Conservation (phyloP, 2,113 vertebrate genomes). For the rabbit (Oryctolagus cuniculus) region DNA sequence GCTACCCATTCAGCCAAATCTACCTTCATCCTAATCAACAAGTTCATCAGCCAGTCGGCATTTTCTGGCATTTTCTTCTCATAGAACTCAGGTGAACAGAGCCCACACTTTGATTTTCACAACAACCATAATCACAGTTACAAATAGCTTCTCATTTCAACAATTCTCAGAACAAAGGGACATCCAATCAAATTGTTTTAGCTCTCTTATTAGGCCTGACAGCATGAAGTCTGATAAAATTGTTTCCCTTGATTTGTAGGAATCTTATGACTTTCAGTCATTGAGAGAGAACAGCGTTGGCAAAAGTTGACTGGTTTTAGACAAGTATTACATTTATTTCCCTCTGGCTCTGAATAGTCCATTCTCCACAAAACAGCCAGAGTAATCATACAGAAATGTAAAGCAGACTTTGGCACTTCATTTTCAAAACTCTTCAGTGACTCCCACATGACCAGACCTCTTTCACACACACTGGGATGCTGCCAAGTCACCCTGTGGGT, state of each 20-base stretch:
- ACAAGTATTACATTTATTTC: not conserved
- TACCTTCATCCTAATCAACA: not conserved
- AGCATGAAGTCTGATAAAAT: constrained; percentile 11
- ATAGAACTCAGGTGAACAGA: not conserved
- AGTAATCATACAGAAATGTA: constrained; percentile 45
- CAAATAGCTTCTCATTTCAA: constrained; percentile 39
- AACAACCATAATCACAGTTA: not conserved
- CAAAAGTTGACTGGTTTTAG: not conserved
- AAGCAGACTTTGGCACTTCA: not conserved
- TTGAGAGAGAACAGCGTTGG: not conserved
- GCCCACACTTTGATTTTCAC: not conserved
- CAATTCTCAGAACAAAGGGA: constrained; percentile 30
- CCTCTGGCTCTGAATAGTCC: not conserved
- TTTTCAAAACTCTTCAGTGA: constrained; percentile 27
- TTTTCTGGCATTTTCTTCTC: not conserved
- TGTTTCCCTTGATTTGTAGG: not conserved
- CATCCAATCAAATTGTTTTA: not conserved
- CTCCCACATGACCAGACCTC: not conserved
- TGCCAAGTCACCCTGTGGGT: constrained; percentile 11
- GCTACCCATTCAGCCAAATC: not conserved
- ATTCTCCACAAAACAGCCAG: not conserved
- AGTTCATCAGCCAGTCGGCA: not conserved
- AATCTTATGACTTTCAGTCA: not conserved
- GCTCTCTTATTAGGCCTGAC: not conserved
- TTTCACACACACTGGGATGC: not conserved